Conservation (phyloP, 2,797 vertebrate species). For the Coracias cyanogaster region DNA sequence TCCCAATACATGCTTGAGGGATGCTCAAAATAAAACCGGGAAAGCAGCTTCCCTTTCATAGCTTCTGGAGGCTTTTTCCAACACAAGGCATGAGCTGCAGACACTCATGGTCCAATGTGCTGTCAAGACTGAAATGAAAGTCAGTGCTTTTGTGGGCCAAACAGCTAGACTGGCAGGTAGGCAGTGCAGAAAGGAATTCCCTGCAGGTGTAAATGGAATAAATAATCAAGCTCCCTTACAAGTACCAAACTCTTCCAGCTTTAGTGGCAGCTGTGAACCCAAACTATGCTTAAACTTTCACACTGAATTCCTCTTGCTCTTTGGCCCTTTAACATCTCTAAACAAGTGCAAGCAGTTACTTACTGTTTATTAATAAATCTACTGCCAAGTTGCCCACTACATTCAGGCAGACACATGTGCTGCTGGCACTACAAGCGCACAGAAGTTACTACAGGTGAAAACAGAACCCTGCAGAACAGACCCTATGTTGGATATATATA, state of each 20-base stretch:
- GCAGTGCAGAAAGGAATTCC: slow-evolving; percentile 16
- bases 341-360: background rate
- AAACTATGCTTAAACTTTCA: background rate
- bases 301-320: background rate
- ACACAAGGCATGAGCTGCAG: background rate
- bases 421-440: background rate
- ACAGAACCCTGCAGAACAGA: background rate
- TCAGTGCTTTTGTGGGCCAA: background rate
- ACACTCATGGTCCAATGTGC: background rate
- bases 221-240: background rate
- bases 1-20: background rate
- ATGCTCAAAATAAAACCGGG: background rate
- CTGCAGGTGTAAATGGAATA: slow-evolving; percentile 26
- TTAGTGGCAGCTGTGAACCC: background rate
- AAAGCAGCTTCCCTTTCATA: background rate
- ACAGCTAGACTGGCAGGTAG: background rate
- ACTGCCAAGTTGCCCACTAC: background rate
- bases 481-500: background rate
- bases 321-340: background rate
- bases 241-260: background rate
- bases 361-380: background rate
- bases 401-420: accelerated
- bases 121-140: background rate
- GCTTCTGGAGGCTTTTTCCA: background rate
- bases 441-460: background rate